Evolutionary conservation across 2,888 invertebrate species (phyloP).

Genomic region (Meiosimyza decipiens): DNA sequence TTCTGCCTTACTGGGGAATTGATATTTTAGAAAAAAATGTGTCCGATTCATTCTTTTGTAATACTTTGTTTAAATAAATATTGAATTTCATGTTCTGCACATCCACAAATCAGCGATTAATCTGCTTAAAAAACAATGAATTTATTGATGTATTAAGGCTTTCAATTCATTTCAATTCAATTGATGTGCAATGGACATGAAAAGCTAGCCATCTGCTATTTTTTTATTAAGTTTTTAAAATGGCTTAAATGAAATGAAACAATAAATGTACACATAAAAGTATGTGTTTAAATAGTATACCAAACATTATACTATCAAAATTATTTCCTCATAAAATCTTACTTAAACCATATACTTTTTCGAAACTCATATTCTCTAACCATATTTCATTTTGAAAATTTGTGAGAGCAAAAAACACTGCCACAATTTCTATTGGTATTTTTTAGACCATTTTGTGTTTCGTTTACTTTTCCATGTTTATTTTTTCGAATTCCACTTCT

Average conservation of each 20-base stretch:
- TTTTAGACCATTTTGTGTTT: too few relatives aligned
- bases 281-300: neutral
- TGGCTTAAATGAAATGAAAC: too few relatives aligned
- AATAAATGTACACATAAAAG: neutral
- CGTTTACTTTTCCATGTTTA: too few relatives aligned
- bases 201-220: neutral
- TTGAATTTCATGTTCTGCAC: neutral
- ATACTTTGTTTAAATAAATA: neutral
- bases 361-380: too few relatives aligned
- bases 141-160: neutral
- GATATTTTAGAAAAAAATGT: too few relatives aligned
- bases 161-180: conserved; percentile 17
- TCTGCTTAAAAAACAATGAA: neutral
- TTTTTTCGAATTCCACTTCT: neutral
- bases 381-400: too few relatives aligned
- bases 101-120: conserved; percentile 3
- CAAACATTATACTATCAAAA: neutral
- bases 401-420: too few relatives aligned
- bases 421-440: neutral
- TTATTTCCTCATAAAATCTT: too few relatives aligned
- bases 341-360: too few relatives aligned
- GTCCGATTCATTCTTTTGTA: too few relatives aligned
- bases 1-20: too few relatives aligned
- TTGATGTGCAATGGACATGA: conserved; percentile 5
- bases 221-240: neutral